Conservation (phyloP, 2,113 vertebrate genomes). For the Carassius gibelio region DNA sequence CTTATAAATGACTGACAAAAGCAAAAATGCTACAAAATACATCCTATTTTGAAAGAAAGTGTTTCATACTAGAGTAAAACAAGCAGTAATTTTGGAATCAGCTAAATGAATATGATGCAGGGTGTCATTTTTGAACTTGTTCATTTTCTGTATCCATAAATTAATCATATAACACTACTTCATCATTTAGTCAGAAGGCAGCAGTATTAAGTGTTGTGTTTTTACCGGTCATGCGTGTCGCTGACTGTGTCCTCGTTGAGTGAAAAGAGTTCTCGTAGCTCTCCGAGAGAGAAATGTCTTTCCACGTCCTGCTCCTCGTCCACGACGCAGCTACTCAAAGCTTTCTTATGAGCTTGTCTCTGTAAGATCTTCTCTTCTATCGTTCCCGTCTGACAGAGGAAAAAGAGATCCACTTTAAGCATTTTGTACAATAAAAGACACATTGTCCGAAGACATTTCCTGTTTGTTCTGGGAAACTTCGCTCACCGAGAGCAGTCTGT, state of each 20-base stretch:
- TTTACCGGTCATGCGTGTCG: conserved; percentile 92
- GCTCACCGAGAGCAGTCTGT: conserved; percentile 88
- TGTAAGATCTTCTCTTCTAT: conserved; percentile 99
- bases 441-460: not conserved
- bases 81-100: too few relatives aligned
- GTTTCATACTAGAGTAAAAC: not conserved
- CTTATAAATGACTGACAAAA: too few relatives aligned
- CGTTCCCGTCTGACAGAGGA: conserved; percentile 84
- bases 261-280: conserved; percentile 88
- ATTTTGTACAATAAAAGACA: not conserved
- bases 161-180: not conserved
- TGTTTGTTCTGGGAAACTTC: not conserved
- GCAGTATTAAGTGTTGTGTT: too few relatives aligned
- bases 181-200: too few relatives aligned
- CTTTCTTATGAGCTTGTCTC: conserved; percentile 96
- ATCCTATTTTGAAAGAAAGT: not conserved
- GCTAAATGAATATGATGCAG: not conserved
- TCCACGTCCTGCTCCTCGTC: conserved; percentile 96
- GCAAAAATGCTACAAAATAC: too few relatives aligned
- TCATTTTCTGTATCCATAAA: not conserved
- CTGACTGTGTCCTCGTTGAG: conserved; percentile 85
- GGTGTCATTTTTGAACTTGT: too few relatives aligned
- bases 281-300: conserved; percentile 93
- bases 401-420: not conserved
- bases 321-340: conserved; percentile 96